Conservation (phyloP, 2,113 vertebrate species). For the Mionectes macconnelli region DNA sequence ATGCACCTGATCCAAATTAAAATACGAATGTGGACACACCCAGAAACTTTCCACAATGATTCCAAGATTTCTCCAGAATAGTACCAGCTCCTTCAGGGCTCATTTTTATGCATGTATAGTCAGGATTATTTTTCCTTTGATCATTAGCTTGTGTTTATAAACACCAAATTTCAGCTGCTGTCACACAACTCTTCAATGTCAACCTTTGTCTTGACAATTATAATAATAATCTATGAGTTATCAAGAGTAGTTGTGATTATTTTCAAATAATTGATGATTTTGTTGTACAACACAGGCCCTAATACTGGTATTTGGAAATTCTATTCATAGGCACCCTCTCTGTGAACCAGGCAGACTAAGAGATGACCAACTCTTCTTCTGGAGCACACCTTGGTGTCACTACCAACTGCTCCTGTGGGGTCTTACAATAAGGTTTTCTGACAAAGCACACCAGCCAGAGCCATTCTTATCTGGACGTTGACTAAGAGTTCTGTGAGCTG, state of each 20-base stretch:
- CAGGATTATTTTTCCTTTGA: conserved; percentile 21
- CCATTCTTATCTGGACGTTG: neutral
- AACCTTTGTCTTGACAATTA: neutral
- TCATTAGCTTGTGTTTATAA: conserved; percentile 21
- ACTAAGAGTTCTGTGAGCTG: neutral
- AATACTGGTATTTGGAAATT: neutral
- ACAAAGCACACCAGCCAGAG: neutral
- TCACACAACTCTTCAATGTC: neutral
- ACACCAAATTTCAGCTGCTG: neutral
- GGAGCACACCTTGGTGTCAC: neutral
- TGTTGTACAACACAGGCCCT: neutral
- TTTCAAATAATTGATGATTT: neutral
- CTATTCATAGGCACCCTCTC: neutral
- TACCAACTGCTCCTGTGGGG: neutral
- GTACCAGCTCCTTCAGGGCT: neutral
- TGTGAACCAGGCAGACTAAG: neutral
- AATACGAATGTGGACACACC: neutral
- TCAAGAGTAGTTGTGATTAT: neutral
- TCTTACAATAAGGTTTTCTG: neutral
- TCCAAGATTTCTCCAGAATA: neutral
- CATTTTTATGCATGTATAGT: neutral
- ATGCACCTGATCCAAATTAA: neutral
- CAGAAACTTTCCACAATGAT: neutral
- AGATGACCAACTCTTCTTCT: neutral
- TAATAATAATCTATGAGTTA: neutral